Base-by-base conservation (phyloP, 2,888 invertebrate species). In the Mellilla xanthometata region DNA sequence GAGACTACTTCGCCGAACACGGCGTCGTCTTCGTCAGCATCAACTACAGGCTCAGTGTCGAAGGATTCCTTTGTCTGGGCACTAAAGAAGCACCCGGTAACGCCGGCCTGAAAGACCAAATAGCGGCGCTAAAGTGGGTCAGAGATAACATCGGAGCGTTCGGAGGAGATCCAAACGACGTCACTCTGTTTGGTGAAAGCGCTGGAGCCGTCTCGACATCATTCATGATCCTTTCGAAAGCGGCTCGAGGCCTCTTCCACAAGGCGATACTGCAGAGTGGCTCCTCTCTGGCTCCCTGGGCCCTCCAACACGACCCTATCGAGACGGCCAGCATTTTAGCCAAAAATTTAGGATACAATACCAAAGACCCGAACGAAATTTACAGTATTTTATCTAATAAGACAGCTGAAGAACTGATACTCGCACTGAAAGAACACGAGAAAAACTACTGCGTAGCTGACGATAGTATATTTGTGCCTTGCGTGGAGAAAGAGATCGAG, bases 71-170 rank as follows among this genome's bases (percentile, higher is more conserved):
- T 0, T 93, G 93, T 36, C 84, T 93, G 1, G 92, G 92, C 7
- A 92, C 92, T 8, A 74, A 80, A 51, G 91, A 91, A 66, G 93
- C 92, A 0, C 93, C 93, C 0, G 94, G 94, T 2, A 94, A 94
- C 62, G 92, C 92, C 35, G 93, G 92, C 0, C 66, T 93, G 1
- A 93, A 92, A 52, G 89, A 89, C 54, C 89, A 89, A 55, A 63
- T 87, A 42, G 85, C 85, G 1, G 88, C 88, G 5, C 57, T 89
- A 22, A 75, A 60, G 44, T 89, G 89, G 89, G 69, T 89, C 9
- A 69, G 72, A 53, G 66, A 73, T 11, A 89, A 89, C 43, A 86
- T 89, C 2, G 60, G 54, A 54, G 70, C 73, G 0, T 89, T 89
- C 28, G 85, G 88, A 23, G 89, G 89, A 7, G 68, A 89, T 47